Base-by-base conservation (phyloP, 2,888 invertebrate genomes). In the Dichetophora obliterata region DNA sequence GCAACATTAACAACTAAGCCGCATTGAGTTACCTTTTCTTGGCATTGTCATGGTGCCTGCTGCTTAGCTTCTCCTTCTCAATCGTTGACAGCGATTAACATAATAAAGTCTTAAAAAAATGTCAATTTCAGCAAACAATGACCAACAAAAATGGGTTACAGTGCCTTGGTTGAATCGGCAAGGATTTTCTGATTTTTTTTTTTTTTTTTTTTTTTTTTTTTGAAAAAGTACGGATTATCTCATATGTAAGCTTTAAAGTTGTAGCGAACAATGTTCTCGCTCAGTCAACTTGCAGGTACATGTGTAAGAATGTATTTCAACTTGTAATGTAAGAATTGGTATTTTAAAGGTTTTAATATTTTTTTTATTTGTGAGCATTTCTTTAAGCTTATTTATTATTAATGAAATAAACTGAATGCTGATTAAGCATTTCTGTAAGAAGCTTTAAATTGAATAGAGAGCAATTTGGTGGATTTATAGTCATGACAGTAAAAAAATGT, bases 71-170 rank as follows among this genome's bases (percentile, higher is more conserved):
- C 37, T 37, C 43, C 43, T 11, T 43, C 14, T 43, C 43, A 43
- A 43, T 11, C 43, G 43, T 43, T 43, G 50, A 50, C 24, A 50
- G 22, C 48, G 68, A 68, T 68, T 68, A 50, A 50, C 68, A 68
- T 68, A 68, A 68, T 34, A 68, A 50, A 50, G 48, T 11, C 68
- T 68, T 65, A 31, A 50, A 68, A n/a, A 71, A 34, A 71, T 37
- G 71, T 71, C 71, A 71, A 57, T 37, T 57, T 14, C 22, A 5
- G 34, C 37, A 71, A 71, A 71, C 71, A 71, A 71, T 71, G 71
- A 71, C 71, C 71, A 71, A 57, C 22, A 31, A 37, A 59, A 71
- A 57, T 71, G 71, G 57, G 43, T 71, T 70, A 68, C 54, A 66
- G 59, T 24, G 24, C 11, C 27, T 24, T 16, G 59, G 14, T 24